A percentile compares a stretch with the other conserved stretches of the same genome.
These are phyloP conservation scores for Stramonita haemastoma DNA, from an alignment of 2,888 invertebrate genomes.

Conservation along the genomic window DNA sequence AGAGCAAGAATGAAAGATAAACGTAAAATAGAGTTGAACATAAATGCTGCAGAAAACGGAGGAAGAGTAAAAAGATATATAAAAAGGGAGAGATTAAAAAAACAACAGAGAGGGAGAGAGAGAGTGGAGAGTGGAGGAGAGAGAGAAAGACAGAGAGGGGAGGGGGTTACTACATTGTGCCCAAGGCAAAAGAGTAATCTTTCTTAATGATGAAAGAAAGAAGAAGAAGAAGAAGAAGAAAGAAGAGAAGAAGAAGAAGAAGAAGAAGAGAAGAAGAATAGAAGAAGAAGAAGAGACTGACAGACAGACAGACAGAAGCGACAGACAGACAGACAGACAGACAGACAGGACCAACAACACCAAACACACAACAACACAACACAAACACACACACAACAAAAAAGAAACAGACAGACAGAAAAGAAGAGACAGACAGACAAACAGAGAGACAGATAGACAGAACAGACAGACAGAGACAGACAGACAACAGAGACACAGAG, in stretches of 20 bases:
- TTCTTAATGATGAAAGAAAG: background rate
- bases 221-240: background rate
- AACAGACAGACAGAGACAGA: too few species aligned
- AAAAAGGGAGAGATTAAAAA: background rate
- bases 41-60: too few species aligned
- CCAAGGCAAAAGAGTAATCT: too few species aligned
- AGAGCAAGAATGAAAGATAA: background rate
- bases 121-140: background rate
- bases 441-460: background rate
- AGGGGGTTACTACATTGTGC: too few species aligned
- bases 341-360: background rate
- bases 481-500: background rate
- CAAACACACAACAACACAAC: background rate
- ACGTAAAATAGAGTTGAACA: too few species aligned
- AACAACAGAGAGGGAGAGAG: background rate
- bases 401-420: background rate
- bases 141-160: background rate
- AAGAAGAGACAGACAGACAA: background rate
- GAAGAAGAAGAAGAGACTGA: background rate
- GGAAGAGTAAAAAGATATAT: background rate
- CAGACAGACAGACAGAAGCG: background rate
- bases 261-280: background rate
- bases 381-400: background rate
- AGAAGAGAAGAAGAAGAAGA: background rate
- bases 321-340: background rate